Evolutionary conservation across 2,888 invertebrate genomes (phyloP).

Genomic region (Heliconius cydno): DNA sequence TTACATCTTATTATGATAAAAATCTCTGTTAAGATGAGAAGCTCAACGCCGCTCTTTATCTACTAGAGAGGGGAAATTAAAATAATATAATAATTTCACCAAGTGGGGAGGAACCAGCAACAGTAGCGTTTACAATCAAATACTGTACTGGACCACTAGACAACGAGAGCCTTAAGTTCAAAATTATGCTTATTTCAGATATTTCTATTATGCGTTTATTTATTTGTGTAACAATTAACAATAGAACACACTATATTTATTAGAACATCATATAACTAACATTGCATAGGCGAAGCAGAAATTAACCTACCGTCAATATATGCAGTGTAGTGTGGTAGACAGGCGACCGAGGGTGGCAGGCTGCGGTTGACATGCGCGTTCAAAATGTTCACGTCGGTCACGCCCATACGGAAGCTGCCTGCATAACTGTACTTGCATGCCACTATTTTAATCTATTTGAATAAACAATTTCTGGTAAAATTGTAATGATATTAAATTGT

Average conservation of each 20-base stretch:
- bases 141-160: too few species aligned
- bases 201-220: too few species aligned
- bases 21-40: not conserved
- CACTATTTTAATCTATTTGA: constrained; percentile 80
- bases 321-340: constrained; percentile 87
- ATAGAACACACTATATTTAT: not conserved
- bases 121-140: too few species aligned
- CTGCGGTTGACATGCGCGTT: constrained; percentile 86
- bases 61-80: too few species aligned
- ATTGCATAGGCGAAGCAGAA: not conserved
- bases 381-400: constrained; percentile 87
- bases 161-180: too few species aligned
- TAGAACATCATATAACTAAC: not conserved
- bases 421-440: constrained; percentile 86
- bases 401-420: constrained; percentile 91
- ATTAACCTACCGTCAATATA: constrained; percentile 83
- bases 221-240: too few species aligned
- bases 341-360: constrained; percentile 85
- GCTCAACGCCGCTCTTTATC: too few species aligned
- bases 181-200: too few species aligned
- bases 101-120: too few species aligned
- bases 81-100: too few species aligned
- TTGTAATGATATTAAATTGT: not conserved
- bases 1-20: not conserved
- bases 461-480: not conserved